Conservation (phyloP, 1,140 invertebrate genomes). For the Nomia melanderi region DNA sequence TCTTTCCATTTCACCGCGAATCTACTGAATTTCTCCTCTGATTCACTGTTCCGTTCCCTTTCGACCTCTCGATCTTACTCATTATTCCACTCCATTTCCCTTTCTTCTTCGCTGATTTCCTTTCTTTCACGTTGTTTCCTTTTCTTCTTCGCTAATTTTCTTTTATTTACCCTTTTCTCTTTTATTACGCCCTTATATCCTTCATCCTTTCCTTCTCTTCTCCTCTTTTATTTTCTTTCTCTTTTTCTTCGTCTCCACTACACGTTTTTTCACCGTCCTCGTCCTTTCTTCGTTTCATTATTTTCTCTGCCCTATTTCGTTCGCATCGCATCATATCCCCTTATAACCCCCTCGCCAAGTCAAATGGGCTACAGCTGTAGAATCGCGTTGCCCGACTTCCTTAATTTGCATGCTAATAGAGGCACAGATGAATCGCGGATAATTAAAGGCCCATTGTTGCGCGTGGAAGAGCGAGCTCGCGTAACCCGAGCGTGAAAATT, state of each 20-base stretch:
- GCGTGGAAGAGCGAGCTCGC: conserved; percentile 4
- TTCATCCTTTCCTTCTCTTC: conserved; percentile 14
- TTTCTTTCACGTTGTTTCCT: not conserved
- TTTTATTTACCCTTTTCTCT: no score
- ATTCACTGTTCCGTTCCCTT: conserved; percentile 9
- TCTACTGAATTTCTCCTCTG: not conserved
- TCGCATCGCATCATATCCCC: not conserved
- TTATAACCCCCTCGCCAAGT: not conserved
- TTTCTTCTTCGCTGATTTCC: not conserved
- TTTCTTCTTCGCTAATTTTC: not conserved
- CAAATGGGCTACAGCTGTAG: not conserved
- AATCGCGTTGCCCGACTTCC: conserved; percentile 50
- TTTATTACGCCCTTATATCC: no score
- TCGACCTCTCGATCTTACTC: not conserved
- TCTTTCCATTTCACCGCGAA: not conserved
- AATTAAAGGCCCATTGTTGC: conserved; percentile 59
- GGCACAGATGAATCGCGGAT: conserved; percentile 39
- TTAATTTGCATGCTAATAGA: conserved; percentile 57
- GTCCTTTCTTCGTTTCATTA: no score
- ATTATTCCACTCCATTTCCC: conserved; percentile 26
- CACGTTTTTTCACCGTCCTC: no score
- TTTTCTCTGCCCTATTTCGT: not conserved
- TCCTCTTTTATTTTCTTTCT: not conserved
- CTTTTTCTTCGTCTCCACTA: no score
- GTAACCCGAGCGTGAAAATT: conserved; percentile 56